Conservation (phyloP, 2,888 invertebrate genomes). For the Morpho achilles region DNA sequence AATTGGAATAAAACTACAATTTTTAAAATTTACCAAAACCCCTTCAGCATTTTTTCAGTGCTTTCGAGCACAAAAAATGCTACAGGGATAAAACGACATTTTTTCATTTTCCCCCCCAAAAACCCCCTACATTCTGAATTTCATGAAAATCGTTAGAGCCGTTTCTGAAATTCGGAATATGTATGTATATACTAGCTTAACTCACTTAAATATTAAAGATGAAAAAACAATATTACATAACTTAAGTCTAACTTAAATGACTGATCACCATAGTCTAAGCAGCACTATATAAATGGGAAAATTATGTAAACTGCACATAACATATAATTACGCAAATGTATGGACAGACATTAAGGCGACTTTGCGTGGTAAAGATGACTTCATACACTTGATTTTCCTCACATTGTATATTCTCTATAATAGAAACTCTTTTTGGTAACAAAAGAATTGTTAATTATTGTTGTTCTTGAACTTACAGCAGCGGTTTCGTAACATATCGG, state of each 20-base stretch:
- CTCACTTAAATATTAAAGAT: too few species aligned
- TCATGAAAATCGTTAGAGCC: too few species aligned
- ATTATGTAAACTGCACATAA: slow-evolving; percentile 22
- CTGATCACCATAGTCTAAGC: slow-evolving; percentile 13
- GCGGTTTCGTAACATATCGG: neutral
- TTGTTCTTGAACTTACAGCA: neutral
- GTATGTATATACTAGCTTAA: too few species aligned
- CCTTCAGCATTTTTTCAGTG: too few species aligned
- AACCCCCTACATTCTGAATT: too few species aligned
- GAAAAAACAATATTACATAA: neutral
- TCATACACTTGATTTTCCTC: slow-evolving; percentile 13
- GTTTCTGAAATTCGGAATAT: too few species aligned
- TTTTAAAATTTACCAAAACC: too few species aligned
- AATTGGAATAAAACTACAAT: too few species aligned
- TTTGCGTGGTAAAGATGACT: slow-evolving; percentile 16
- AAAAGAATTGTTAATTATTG: too few species aligned
- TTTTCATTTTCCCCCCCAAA: too few species aligned
- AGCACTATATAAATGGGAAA: slow-evolving; percentile 12
- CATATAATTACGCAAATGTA: slow-evolving; percentile 18
- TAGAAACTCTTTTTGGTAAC: neutral
- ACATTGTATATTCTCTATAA: slow-evolving; percentile 5
- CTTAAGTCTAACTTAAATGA: neutral
- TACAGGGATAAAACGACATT: too few species aligned
- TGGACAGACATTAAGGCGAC: slow-evolving; percentile 24
- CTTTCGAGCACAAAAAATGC: too few species aligned